Percentiles rank a stretch among this genome's conserved stretches.
These are phyloP conservation scores for Phyllostomus hastatus DNA, from an alignment of 2,113 vertebrate species.

Conservation along the genomic window DNA sequence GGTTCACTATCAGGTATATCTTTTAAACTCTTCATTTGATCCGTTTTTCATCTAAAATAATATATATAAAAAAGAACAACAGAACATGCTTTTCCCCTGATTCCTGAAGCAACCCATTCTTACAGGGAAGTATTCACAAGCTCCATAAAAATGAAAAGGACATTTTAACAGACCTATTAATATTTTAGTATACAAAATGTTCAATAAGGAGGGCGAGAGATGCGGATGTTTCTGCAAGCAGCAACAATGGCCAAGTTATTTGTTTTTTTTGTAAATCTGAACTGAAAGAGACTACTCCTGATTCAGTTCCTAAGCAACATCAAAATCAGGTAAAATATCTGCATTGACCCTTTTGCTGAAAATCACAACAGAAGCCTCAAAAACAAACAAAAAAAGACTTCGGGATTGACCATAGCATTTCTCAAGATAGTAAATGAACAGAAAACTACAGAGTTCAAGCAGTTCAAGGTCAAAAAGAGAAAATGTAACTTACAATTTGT, in stretches of 20 bases:
- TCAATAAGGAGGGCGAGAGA: background rate
- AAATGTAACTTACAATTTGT: background rate
- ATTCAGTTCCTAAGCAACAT: slow-evolving; percentile 30
- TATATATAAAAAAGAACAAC: background rate
- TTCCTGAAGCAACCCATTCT: background rate
- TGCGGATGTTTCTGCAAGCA: background rate
- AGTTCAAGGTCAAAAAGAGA: background rate
- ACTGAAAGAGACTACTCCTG: background rate
- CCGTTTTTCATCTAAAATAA: background rate
- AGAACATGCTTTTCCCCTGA: background rate
- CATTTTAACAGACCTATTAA: background rate
- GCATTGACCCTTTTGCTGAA: background rate
- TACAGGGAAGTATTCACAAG: background rate
- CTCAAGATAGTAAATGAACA: background rate
- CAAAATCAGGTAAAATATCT: background rate
- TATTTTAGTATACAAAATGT: background rate
- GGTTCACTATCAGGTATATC: background rate
- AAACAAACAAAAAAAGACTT: background rate
- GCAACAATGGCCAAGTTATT: background rate
- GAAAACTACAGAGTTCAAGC: background rate
- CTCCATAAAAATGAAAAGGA: background rate
- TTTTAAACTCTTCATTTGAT: background rate
- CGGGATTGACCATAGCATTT: background rate
- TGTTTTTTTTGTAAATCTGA: background rate
- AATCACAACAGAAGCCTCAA: background rate